Conservation (phyloP, 2,888 invertebrate species). For the Yponomeuta malinellus region DNA sequence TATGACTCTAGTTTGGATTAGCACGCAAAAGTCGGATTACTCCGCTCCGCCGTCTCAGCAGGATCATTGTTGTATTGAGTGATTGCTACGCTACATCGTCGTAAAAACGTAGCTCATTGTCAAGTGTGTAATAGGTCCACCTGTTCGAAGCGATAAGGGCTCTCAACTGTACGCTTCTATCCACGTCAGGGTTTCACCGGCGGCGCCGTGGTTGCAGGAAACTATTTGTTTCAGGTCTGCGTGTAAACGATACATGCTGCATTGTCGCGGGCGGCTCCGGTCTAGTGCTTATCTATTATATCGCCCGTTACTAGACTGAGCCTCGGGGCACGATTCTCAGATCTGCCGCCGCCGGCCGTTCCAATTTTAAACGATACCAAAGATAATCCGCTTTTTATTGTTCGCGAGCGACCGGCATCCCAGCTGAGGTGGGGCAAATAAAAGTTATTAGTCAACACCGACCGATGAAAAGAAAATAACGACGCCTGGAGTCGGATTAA, state of each 20-base stretch:
- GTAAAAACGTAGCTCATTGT: no score
- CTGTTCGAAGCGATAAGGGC: no score
- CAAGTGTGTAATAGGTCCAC: no score
- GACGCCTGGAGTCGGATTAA: no score
- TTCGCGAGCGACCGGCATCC: slow-evolving; percentile 27
- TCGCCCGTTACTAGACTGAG: slow-evolving; percentile 36
- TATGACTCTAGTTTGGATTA: no score
- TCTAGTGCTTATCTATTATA: slow-evolving; percentile 71
- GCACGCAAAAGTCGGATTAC: no score
- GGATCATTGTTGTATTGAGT: no score
- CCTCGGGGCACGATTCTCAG: slow-evolving; percentile 51
- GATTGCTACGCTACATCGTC: no score
- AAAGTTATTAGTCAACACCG: no score
- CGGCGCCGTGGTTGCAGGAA: slow-evolving; percentile 46
- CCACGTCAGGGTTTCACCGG: slow-evolving; percentile 14
- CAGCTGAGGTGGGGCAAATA: slow-evolving; percentile 25
- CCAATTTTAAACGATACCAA: slow-evolving; percentile 58
- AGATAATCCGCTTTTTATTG: slow-evolving; percentile 60
- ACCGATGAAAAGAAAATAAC: no score
- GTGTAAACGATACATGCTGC: slow-evolving; percentile 64
- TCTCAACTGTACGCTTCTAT: no score
- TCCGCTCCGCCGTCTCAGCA: no score
- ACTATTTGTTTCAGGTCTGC: slow-evolving; percentile 63
- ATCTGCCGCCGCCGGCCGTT: slow-evolving; percentile 43
- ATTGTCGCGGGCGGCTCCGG: slow-evolving; percentile 63